Conservation (phyloP, 2,113 vertebrate species). For the Monarcha castaneiventris region DNA sequence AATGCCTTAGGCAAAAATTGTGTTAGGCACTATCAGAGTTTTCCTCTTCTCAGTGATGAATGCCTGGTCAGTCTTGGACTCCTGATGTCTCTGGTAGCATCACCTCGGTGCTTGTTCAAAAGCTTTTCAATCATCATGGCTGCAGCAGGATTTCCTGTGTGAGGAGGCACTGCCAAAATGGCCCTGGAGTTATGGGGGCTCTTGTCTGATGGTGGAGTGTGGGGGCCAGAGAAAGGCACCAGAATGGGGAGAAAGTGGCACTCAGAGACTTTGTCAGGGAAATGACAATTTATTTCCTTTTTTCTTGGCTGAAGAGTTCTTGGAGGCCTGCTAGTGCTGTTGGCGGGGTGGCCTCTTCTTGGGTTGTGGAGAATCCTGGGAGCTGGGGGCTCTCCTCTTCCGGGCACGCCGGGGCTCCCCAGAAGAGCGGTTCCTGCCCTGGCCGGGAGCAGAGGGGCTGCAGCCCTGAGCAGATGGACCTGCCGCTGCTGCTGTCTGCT, state of each 20-base stretch:
- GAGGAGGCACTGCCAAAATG: not conserved
- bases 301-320: not conserved
- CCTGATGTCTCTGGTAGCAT: not conserved
- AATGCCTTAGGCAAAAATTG: not conserved
- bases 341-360: not conserved
- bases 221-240: not conserved
- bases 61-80: not conserved
- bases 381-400: not conserved
- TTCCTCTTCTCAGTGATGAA: not conserved
- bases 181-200: not conserved
- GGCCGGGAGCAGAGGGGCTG: not conserved
- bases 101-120: not conserved
- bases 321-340: not conserved
- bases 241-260: not conserved
- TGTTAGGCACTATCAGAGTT: not conserved
- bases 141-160: not conserved
- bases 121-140: not conserved
- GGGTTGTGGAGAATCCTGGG: not conserved
- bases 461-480: not conserved
- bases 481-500: accelerated
- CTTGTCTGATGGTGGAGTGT: not conserved
- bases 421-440: not conserved
- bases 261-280: not conserved
- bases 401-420: accelerated
- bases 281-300: not conserved